Conservation (phyloP, 2,113 vertebrate genomes). For the Anoplopoma fimbria region DNA sequence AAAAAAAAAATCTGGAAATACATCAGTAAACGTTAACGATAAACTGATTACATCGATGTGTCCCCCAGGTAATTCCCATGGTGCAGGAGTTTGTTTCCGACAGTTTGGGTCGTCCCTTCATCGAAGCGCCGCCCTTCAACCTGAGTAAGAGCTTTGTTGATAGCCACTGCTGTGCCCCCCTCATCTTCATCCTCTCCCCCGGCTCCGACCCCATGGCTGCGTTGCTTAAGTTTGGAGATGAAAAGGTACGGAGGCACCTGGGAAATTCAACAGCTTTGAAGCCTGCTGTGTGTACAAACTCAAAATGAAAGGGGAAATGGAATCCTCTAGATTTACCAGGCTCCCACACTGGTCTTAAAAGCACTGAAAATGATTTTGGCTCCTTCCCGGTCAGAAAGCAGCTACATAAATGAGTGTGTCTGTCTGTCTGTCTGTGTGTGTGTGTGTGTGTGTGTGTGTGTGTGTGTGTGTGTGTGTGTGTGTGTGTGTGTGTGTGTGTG, state of each 20-base stretch:
- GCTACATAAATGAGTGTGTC: conserved; percentile 8
- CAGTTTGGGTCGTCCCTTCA: conserved; percentile 85
- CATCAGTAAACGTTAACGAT: neutral
- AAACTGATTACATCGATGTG: neutral
- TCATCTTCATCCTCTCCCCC: conserved; percentile 90
- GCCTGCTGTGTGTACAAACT: conserved; percentile 54
- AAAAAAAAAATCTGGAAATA: too few relatives aligned
- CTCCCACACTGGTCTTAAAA: conserved; percentile 21
- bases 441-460: conserved; percentile 9
- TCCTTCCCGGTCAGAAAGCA: neutral
- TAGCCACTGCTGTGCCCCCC: conserved; percentile 87
- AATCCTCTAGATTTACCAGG: conserved; percentile 43
- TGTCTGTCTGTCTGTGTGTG: neutral
- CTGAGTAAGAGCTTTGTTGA: conserved; percentile 88
- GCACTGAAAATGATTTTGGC: neutral
- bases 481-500: conserved; percentile 3
- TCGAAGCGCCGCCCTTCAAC: conserved; percentile 92
- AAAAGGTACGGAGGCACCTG: conserved; percentile 83
- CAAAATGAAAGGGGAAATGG: conserved; percentile 29
- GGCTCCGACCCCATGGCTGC: conserved; percentile 90
- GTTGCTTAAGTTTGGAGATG: conserved; percentile 89
- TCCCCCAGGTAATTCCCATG: conserved; percentile 87
- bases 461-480: conserved; percentile 1
- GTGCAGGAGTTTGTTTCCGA: conserved; percentile 87
- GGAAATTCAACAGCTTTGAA: conserved; percentile 42